Evolutionary conservation across 2,113 vertebrate genomes (phyloP).

Genomic region (Connochaetes taurinus): DNA sequence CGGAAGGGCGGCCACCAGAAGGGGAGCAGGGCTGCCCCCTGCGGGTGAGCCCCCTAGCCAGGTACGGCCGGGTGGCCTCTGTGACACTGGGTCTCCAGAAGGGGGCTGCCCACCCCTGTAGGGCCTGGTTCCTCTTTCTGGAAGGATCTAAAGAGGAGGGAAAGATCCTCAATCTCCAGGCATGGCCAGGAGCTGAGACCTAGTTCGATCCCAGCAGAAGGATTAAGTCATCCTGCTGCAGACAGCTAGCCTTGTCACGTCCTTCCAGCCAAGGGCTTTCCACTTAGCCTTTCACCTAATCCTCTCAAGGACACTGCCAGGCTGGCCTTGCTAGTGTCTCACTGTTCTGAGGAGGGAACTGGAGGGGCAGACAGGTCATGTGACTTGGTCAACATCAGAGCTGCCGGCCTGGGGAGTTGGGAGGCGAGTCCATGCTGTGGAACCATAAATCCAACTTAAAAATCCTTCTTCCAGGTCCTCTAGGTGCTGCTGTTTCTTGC

Average conservation of each 20-base stretch:
- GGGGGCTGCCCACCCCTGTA: background rate
- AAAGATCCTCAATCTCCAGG: background rate
- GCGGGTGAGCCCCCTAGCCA: too few relatives aligned
- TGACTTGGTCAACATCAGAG: background rate
- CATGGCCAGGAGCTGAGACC: background rate
- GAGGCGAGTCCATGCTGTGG: background rate
- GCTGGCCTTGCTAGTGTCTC: rapidly evolving
- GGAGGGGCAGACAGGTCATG: background rate
- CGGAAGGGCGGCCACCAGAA: rapidly evolving
- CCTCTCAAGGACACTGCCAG: background rate
- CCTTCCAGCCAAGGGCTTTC: background rate
- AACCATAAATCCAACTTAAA: background rate
- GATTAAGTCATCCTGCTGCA: background rate
- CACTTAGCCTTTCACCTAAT: rapidly evolving
- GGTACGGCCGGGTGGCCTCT: background rate
- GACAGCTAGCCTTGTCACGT: background rate
- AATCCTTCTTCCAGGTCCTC: background rate
- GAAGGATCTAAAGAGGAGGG: background rate
- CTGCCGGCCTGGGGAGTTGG: background rate
- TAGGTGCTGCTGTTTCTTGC: background rate
- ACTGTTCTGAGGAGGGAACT: background rate
- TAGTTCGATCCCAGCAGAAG: background rate
- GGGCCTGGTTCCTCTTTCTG: background rate
- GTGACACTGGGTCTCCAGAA: background rate
- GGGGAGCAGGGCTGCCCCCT: rapidly evolving